Evolutionary conservation across 1,140 invertebrate genomes (phyloP), one percentile per base, ranked within the genome.

Genomic region (Geopemphigus sp.): DNA sequence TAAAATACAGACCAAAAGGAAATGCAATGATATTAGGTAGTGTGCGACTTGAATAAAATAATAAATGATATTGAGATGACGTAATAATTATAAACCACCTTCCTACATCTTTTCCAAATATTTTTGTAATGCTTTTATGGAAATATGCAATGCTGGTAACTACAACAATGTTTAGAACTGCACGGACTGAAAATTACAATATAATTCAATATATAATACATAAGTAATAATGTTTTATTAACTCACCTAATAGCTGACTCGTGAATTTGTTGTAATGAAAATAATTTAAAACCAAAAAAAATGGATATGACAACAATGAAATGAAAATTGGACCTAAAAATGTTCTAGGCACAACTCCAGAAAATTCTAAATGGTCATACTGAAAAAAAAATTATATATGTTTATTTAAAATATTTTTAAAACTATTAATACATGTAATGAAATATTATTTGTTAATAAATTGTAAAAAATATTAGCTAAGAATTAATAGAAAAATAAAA

Each of bases 291-390:
- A 93, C 82, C 59, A 88, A 86, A 68, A 93, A 90, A 85, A 94
- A 84, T 59, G 95, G 96, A 66, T 90, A 89, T n/a, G 93, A 90
- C 53, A 97, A 83, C 53, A 89, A 84, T 1, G 95, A 91, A 82
- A 99, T 88, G 70, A 93, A 85, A n/a, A 99, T 85, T 57, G 98
- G 94, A 56, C 97, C 97, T 68, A 98, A 85, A 87, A 99, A 99
- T 61, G 95, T 95, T 83, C 98, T 89, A 64, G 98, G 97, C 70
- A 99, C 98, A 82, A 99, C 97, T 78, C 98, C 98, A 83, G 98
- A 97, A 89, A 97, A 99, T 85, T 98, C 94, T 85, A 94, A 88
- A 88, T 99, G 97, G 88, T 99, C 98, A 88, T 98, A 99, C 95
- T 98, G 86, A 85, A 91, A 88, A 82, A 83, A 86, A 85, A 82